Evolutionary conservation across 2,113 vertebrate genomes (phyloP), one percentile per base, ranked within the genome.

Genomic region (Cnemophilus loriae): DNA sequence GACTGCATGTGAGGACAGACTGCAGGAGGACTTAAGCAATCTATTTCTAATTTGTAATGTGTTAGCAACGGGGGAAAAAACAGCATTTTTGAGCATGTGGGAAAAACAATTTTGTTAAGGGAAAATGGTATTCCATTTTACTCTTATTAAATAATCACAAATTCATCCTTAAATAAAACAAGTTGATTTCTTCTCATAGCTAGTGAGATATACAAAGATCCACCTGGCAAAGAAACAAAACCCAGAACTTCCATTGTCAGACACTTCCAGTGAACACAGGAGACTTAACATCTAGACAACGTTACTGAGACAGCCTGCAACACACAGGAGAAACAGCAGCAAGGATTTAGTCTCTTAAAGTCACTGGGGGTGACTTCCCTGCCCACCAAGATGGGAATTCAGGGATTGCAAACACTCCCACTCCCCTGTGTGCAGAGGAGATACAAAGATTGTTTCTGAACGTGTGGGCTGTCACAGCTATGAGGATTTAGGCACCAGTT

Each of bases 381-480:
- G 8, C 16, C 18, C 67, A 65, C 1, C 41, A 49, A n/a, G 63
- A 69, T 1, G 20, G 63, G 70, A 65, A 68, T 42, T 23, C 27
- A 60, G 50, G 13, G n/a, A 46, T 50, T 80, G 33, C 55, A 92
- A 85, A 46, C 46, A 67, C 3, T 60, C 46, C 63, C 23, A 6
- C 26, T 69, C 16, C 16, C 11, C 60, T 60, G 22, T 13, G 11
- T 8, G 23, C 46, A 80, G 13, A 30, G 49, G 44, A 85, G 32
- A 60, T 1, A 16, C 2, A 37, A 64, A 21, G 42, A 59, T 33
- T 1, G 0, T 10, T 89, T 69, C 71, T 65, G 55, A 92, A 37
- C 0, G 0, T 1, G 1, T 1, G 30, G 50, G 27, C 33, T 88
- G 55, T 22, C 4, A 4, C 26, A 70, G 46, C 3, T 22, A 6